A percentile compares a stretch with the other conserved stretches of the same genome.
These are phyloP conservation scores for Nematolebias whitei DNA, from an alignment of 2,113 vertebrate species.

Conservation along the genomic window DNA sequence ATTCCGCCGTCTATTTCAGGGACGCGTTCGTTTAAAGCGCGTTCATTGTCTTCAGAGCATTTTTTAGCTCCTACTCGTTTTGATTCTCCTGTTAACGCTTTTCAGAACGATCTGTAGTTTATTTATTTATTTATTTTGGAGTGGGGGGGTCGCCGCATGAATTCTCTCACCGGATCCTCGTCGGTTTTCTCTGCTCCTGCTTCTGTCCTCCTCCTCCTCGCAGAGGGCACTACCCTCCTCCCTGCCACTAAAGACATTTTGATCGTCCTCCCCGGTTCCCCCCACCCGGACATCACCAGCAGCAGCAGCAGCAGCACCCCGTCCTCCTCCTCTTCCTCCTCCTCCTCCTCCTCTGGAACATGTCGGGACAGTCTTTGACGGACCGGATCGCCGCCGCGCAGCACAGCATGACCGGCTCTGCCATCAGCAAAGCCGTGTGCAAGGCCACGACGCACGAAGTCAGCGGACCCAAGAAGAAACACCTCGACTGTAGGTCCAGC, in stretches of 20 bases:
- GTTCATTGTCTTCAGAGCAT: not conserved
- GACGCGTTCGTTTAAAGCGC: not conserved
- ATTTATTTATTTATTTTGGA: not conserved
- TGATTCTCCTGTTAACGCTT: conserved; percentile 30
- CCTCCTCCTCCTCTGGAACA: conserved; percentile 65
- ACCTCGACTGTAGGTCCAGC: conserved; percentile 88
- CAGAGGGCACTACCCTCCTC: conserved; percentile 69
- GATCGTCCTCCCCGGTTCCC: conserved; percentile 64
- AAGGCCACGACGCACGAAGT: conserved; percentile 92
- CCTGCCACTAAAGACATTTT: conserved; percentile 74
- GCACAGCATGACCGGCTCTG: conserved; percentile 89
- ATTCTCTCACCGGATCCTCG: conserved; percentile 68
- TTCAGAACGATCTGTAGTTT: conserved; percentile 45
- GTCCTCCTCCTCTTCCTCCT: conserved; percentile 7
- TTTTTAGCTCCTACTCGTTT: not conserved
- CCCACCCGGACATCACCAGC: conserved; percentile 51
- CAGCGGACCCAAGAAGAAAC: conserved; percentile 93
- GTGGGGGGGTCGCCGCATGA: conserved; percentile 60
- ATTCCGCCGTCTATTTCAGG: not conserved
- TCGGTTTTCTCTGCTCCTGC: conserved; percentile 65
- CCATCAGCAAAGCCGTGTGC: conserved; percentile 88
- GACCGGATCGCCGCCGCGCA: conserved; percentile 89
- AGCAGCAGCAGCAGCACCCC: conserved; percentile 9
- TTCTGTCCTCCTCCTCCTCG: conserved; percentile 46
- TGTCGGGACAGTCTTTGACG: conserved; percentile 90